These are phyloP conservation scores for Rhopalosiphum nymphaeae DNA, from an alignment of 2,888 invertebrate genomes.

Conservation along the genomic window DNA sequence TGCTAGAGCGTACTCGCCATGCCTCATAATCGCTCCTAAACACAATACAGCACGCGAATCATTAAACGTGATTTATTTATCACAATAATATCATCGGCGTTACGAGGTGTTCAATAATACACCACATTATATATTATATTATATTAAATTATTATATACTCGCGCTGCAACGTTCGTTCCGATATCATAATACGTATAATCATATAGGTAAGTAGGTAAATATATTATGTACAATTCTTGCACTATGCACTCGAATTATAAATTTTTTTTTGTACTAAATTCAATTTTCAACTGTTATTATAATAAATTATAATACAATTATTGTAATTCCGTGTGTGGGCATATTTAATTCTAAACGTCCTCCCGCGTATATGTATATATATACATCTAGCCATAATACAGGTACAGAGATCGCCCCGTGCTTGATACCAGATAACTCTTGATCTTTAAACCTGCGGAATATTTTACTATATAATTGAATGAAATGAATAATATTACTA, in stretches of 20 bases:
- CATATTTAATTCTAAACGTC: background rate
- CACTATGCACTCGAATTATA: background rate
- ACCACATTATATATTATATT: background rate
- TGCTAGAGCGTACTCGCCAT: constrained; percentile 35
- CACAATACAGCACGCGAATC: background rate
- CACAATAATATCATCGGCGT: background rate
- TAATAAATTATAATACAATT: background rate
- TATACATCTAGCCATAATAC: background rate
- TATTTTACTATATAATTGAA: constrained; percentile 3
- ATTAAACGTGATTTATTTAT: background rate
- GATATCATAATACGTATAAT: background rate
- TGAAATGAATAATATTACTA: constrained; percentile 9
- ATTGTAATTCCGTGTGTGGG: constrained; percentile 14
- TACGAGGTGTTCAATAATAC: background rate
- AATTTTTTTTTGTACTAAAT: background rate
- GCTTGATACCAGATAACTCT: background rate
- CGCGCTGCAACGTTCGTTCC: background rate
- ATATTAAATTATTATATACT: background rate
- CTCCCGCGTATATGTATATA: background rate
- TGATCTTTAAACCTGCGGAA: constrained; percentile 17
- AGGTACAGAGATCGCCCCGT: background rate
- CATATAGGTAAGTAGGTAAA: background rate
- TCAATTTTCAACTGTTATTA: background rate
- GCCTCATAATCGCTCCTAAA: constrained; percentile 59
- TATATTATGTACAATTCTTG: background rate